Conservation (phyloP, 2,888 invertebrate genomes). For the Merodon equestris region DNA sequence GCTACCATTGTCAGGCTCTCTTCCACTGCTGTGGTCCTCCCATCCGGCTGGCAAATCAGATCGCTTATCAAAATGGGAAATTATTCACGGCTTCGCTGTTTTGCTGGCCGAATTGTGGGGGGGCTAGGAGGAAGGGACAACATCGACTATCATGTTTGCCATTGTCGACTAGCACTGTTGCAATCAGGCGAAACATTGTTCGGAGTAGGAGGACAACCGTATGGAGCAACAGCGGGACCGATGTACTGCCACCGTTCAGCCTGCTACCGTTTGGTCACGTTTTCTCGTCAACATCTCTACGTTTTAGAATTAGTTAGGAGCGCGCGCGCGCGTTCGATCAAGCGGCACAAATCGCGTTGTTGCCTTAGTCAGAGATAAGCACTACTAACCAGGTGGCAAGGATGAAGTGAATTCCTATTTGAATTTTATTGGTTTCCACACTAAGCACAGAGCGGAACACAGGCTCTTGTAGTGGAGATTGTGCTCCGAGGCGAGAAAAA, state of each 20-base stretch:
- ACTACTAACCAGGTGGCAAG: slow-evolving; percentile 63
- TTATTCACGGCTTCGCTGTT: slow-evolving; percentile 62
- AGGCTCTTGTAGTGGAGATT: too few species aligned
- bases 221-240: slow-evolving; percentile 46
- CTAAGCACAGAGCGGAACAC: slow-evolving; percentile 4
- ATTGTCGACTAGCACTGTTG: slow-evolving; percentile 51
- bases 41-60: slow-evolving; percentile 36
- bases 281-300: slow-evolving; percentile 67
- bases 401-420: slow-evolving; percentile 54
- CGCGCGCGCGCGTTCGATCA: too few species aligned
- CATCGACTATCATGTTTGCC: slow-evolving; percentile 36
- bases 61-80: slow-evolving; percentile 66
- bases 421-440: slow-evolving; percentile 62
- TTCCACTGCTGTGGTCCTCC: slow-evolving; percentile 7
- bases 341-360: slow-evolving; percentile 43
- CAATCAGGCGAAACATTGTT: slow-evolving; percentile 65
- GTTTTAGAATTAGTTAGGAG: slow-evolving; percentile 66
- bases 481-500: slow-evolving; percentile 62
- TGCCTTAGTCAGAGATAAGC: slow-evolving; percentile 49
- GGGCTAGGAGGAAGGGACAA: slow-evolving; percentile 2
- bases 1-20: too few species aligned
- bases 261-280: slow-evolving; percentile 68
- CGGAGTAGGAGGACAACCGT: slow-evolving; percentile 55
- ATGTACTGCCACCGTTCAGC: slow-evolving; percentile 64
- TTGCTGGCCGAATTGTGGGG: slow-evolving; percentile 17